Conservation (phyloP, 1,140 invertebrate species). For the Stenopsyche tienmushanensis region DNA sequence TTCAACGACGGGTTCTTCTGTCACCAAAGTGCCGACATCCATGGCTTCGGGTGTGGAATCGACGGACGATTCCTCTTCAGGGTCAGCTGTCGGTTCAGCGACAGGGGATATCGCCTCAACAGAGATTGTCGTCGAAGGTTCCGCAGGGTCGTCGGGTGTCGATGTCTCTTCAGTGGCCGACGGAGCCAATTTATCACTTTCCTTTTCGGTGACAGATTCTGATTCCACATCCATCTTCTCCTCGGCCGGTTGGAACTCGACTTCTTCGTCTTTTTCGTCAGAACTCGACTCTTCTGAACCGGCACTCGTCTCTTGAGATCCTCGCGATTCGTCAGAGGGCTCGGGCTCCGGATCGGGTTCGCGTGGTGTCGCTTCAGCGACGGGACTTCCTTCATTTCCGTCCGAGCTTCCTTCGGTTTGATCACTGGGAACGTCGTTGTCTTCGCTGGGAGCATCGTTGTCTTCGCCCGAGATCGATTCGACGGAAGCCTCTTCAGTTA, state of each 20-base stretch:
- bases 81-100: neutral
- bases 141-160: no score
- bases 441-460: neutral
- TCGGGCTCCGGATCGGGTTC: neutral
- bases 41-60: no score
- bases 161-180: no score
- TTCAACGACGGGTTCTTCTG: neutral
- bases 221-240: no score
- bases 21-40: no score
- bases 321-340: neutral
- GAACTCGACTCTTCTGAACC: neutral
- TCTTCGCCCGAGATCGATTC: neutral
- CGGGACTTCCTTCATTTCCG: neutral
- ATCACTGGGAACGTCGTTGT: neutral
- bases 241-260: no score
- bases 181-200: no score
- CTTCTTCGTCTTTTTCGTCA: neutral
- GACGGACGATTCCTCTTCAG: neutral
- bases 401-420: conserved; percentile 2
- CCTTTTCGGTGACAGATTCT: no score
- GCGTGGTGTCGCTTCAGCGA: neutral
- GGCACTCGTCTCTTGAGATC: neutral
- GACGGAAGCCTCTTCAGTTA: neutral
- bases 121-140: no score
- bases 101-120: no score